phyloP scores from a whole-genome alignment of 2,797 vertebrate species.

The Heliangelus exortis region DNA sequence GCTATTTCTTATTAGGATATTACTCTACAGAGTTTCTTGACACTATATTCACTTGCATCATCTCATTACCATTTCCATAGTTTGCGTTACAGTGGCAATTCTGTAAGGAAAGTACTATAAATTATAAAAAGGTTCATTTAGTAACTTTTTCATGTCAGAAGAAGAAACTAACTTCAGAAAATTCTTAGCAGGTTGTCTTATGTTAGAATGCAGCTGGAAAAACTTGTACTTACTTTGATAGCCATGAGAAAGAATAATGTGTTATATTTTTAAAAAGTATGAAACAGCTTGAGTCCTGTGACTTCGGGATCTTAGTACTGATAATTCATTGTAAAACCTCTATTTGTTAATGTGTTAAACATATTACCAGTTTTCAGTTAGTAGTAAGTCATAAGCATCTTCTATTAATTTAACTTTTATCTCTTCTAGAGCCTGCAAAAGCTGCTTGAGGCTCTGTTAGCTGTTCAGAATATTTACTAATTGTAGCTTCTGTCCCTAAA shows the following conservation, averaged over 20 bases:
- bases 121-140: background rate
- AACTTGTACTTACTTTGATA: background rate
- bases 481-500: background rate
- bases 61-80: background rate
- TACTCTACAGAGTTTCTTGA: background rate
- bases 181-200: background rate
- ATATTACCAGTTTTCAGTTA: background rate
- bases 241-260: background rate
- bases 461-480: background rate
- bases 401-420: background rate
- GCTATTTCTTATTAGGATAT: background rate
- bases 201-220: background rate
- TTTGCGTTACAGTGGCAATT: background rate
- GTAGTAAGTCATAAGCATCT: background rate
- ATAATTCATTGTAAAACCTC: background rate
- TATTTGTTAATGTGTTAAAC: background rate
- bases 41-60: rapidly evolving
- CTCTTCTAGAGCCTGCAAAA: background rate
- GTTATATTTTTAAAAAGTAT: background rate
- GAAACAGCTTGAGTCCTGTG: background rate
- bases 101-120: background rate
- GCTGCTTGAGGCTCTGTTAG: background rate
- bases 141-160: background rate
- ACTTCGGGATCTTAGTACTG: background rate
- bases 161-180: background rate